phyloP scores from a whole-genome alignment of 2,797 vertebrate species.

The Spinus olivaceus region DNA sequence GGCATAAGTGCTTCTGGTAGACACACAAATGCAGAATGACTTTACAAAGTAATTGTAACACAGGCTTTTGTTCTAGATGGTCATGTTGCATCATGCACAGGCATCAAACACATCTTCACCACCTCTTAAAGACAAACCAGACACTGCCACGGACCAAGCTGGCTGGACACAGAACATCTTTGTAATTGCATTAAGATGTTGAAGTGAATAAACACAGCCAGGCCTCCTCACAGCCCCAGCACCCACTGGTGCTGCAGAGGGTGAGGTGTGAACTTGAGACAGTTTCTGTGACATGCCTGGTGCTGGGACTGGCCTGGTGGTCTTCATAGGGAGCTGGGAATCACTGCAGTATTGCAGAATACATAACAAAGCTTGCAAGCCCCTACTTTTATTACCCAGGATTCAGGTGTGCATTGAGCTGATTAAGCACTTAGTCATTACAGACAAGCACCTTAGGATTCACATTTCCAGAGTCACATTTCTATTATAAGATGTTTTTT shows the following conservation, averaged over 20 bases:
- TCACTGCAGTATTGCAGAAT: neutral
- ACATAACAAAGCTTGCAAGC: neutral
- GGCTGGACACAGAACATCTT: neutral
- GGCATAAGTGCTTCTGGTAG: neutral
- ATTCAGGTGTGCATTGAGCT: neutral
- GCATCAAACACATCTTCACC: neutral
- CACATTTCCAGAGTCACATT: neutral
- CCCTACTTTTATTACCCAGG: neutral
- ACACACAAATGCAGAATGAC: neutral
- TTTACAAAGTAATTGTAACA: neutral
- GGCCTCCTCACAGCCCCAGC: neutral
- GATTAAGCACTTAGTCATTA: neutral
- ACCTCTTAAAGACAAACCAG: neutral
- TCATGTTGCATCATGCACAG: neutral
- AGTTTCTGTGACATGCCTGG: neutral
- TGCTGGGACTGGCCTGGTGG: neutral
- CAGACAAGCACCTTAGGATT: neutral
- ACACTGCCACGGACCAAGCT: fast-evolving
- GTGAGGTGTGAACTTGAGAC: neutral
- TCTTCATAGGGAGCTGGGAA: neutral
- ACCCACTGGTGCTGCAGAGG: neutral
- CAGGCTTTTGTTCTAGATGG: neutral
- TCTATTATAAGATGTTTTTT: neutral
- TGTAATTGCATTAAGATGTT: neutral
- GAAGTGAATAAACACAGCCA: neutral